Evolutionary conservation across 2,113 vertebrate genomes (phyloP).

Genomic region (Chelonoidis abingdonii): DNA sequence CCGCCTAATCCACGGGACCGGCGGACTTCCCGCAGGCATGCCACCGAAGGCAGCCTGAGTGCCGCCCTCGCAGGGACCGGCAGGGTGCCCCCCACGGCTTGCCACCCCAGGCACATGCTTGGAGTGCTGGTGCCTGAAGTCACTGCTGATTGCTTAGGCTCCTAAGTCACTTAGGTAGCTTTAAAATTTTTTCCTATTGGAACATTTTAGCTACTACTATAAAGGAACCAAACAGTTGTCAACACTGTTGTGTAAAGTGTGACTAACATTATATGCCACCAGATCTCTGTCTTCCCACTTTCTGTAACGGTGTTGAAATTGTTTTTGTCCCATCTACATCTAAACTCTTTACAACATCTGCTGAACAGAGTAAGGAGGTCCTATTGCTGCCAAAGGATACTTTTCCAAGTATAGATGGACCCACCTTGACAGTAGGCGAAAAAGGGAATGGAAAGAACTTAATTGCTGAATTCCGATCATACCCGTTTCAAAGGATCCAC

Average conservation of each 20-base stretch:
- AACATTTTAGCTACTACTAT: neutral
- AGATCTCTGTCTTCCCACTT: neutral
- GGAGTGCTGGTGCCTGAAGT: no score
- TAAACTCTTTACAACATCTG: neutral
- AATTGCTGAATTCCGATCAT: neutral
- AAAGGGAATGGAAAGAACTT: neutral
- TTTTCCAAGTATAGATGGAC: neutral
- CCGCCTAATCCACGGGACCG: no score
- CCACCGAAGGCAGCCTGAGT: no score
- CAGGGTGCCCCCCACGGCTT: no score
- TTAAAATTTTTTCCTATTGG: neutral
- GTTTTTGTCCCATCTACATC: neutral
- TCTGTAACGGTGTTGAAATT: neutral
- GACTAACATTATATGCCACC: neutral
- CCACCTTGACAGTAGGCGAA: neutral
- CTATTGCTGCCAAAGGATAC: neutral
- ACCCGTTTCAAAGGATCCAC: neutral
- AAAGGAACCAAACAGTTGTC: neutral
- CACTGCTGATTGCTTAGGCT: neutral
- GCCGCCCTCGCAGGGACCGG: no score
- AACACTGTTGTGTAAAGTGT: neutral
- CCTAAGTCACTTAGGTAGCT: neutral
- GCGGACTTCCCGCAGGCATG: no score
- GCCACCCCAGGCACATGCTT: no score
- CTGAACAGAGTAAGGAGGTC: neutral